Evolutionary conservation across 2,888 invertebrate genomes (phyloP).

Genomic region (Idaea biselata): DNA sequence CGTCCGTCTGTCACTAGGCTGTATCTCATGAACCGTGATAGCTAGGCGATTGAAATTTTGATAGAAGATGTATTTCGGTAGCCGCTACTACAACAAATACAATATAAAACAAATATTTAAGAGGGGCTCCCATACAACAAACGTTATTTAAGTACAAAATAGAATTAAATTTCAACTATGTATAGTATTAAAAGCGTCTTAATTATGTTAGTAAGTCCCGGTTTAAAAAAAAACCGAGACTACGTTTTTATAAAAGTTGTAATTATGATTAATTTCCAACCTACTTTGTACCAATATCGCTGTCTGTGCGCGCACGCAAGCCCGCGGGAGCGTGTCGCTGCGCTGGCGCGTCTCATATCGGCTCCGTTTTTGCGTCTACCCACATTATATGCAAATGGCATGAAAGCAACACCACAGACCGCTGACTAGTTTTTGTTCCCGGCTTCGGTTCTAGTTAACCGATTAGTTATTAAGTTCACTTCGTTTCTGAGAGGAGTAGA

Average conservation of each 20-base stretch:
- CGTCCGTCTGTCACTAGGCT: no score
- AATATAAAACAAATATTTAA: no score
- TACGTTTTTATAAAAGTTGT: neutral
- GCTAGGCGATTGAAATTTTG: no score
- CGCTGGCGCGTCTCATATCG: constrained; percentile 26
- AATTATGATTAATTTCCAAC: neutral
- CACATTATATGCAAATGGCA: constrained; percentile 58
- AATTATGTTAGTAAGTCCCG: no score
- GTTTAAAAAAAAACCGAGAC: no score
- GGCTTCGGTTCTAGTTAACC: neutral
- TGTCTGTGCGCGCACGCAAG: constrained; percentile 19
- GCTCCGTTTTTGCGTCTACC: constrained; percentile 38
- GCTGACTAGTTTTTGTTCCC: constrained; percentile 43
- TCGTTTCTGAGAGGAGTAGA: neutral
- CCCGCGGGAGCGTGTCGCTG: constrained; percentile 37
- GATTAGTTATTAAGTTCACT: neutral
- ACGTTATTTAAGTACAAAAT: no score
- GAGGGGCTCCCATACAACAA: no score
- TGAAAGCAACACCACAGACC: constrained; percentile 58
- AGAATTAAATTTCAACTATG: no score
- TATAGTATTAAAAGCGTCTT: no score
- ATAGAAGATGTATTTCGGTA: no score
- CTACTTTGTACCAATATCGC: constrained; percentile 10
- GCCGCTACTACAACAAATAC: no score
- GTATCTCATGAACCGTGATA: no score